Evolutionary conservation across 1,140 invertebrate species (phyloP).

Genomic region (Laodelphax striatellus): DNA sequence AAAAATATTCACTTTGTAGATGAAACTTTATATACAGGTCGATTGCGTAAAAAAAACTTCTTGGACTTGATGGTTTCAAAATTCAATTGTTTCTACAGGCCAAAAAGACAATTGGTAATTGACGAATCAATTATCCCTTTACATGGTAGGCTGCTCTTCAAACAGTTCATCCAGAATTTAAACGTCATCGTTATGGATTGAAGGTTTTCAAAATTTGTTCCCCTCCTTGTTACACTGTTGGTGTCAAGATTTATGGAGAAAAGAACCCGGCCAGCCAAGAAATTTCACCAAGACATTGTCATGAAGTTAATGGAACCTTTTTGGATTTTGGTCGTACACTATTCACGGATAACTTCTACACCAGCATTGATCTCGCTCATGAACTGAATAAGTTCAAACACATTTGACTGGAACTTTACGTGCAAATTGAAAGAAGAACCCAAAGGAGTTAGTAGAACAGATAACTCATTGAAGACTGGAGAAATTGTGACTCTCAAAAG

Average conservation of each 20-base stretch:
- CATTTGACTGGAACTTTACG: not conserved
- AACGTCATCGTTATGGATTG: slow-evolving; percentile 26
- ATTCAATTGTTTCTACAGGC: slow-evolving; percentile 11
- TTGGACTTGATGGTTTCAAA: slow-evolving; percentile 8
- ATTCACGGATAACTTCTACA: not conserved
- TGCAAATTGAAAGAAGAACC: not conserved
- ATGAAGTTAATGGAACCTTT: not conserved
- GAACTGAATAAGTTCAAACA: not conserved
- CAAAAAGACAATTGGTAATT: slow-evolving; percentile 23
- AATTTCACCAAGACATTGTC: not conserved
- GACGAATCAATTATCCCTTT: slow-evolving; percentile 30
- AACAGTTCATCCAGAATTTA: slow-evolving; percentile 28
- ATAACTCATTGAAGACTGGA: not conserved
- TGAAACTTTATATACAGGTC: not conserved
- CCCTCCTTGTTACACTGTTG: slow-evolving; percentile 19
- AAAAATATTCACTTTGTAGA: not conserved
- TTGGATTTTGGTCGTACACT: not conserved
- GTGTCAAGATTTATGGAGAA: slow-evolving; percentile 21
- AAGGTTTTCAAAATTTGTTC: slow-evolving; percentile 26
- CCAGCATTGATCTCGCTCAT: not conserved
- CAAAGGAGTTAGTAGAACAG: not conserved
- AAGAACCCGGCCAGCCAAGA: not conserved
- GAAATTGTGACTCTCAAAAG: not conserved
- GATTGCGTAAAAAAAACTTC: not conserved
- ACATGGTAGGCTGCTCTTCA: slow-evolving; percentile 26